Evolutionary conservation across 2,888 invertebrate genomes (phyloP), one percentile per base, ranked within the genome.

Genomic region (Diaperis boleti): DNA sequence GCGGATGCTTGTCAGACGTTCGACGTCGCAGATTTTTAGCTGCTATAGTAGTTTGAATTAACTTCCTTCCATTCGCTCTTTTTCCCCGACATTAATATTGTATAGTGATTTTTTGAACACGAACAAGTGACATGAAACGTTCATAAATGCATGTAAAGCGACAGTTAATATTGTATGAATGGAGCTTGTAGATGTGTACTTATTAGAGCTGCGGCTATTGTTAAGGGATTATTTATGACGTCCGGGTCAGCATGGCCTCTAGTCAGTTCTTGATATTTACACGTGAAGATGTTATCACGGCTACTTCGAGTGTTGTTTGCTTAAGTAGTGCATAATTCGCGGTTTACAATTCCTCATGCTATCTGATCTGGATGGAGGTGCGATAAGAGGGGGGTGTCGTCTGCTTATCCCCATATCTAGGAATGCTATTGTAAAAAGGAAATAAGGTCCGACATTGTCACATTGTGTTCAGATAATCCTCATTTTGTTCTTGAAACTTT

Each of bases 161-260:
- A 54, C 55, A 39, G 61, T 61, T 55, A 61, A 61, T 61, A 61
- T 55, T 47, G 61, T 39, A 54, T 54, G 55, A 61, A 61, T 47
- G 59, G 45, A 13, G 54, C 33, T 55, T 13, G 59, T 55, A 59
- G 59, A 63, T 64, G 45, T 59, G 59, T 59, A 64, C 59, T 64
- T 64, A 59, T 64, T 59, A 55, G 47, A 55, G 49, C 14, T n/a
- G 54, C 17, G 17, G 52, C 54, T 45, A 59, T 59, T 59, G 64
- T 59, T 64, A 49, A 10, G 15, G 26, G 47, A 49, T 55, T 49
- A 64, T 64, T 64, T 64, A 64, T 59, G 35, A 59, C 64, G 55
- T 64, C 59, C 64, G 64, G 64, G 59, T 17, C 17, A n/a, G 61
- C 45, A 37, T 59, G 33, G 50, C 22, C 47, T 22, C 56, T 39